Percentiles rank a stretch among this genome's conserved stretches.
Evolutionary conservation across 2,888 invertebrate species (phyloP).

Genomic region (Eucriotettix oculatus): DNA sequence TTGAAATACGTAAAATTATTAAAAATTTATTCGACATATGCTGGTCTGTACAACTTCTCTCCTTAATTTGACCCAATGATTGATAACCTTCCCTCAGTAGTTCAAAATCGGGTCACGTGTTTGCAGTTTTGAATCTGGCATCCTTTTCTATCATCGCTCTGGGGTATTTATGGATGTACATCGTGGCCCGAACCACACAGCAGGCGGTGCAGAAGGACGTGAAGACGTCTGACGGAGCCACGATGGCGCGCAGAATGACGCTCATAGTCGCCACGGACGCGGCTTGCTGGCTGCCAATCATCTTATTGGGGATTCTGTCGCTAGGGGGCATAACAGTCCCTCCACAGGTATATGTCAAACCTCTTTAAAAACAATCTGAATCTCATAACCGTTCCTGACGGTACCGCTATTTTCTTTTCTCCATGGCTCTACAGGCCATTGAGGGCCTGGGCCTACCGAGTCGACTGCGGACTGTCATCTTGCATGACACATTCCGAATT

Average conservation of each 20-base stretch:
- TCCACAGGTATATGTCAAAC: conserved; percentile 21
- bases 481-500: too few relatives aligned
- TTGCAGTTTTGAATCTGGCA: conserved; percentile 26
- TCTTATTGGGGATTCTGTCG: conserved; percentile 28
- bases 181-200: conserved; percentile 27
- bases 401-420: too few relatives aligned
- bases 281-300: conserved; percentile 34
- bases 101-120: neutral
- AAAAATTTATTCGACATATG: too few relatives aligned
- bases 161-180: conserved; percentile 32
- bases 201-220: conserved; percentile 21
- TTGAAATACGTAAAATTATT: too few relatives aligned
- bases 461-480: too few relatives aligned
- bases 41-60: too few relatives aligned
- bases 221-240: conserved; percentile 20
- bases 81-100: too few relatives aligned
- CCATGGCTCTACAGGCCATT: too few relatives aligned
- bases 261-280: conserved; percentile 33
- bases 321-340: conserved; percentile 27
- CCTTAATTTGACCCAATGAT: too few relatives aligned
- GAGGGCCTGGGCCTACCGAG: too few relatives aligned
- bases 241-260: conserved; percentile 32
- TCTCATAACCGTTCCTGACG: too few relatives aligned
- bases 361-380: too few relatives aligned
- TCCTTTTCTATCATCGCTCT: conserved; percentile 30